A percentile compares a stretch with the other conserved stretches of the same genome.
Evolutionary conservation across 2,888 invertebrate species (phyloP).

Genomic region (Tortrix viridana): DNA sequence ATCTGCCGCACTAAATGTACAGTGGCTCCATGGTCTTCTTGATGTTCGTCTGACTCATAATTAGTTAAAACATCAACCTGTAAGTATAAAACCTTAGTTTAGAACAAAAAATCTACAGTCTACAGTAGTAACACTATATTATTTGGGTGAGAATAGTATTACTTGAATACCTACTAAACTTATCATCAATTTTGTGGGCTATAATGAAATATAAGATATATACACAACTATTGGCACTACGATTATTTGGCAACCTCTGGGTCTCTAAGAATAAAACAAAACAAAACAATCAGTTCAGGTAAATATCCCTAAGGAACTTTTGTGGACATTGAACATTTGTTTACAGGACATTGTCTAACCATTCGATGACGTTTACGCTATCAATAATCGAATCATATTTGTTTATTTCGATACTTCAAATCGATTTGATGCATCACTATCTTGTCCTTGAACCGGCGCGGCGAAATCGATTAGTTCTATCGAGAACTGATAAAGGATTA

Average conservation of each 20-base stretch:
- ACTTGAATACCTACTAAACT: too few relatives aligned
- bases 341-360: background rate
- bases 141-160: too few relatives aligned
- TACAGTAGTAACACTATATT: too few relatives aligned
- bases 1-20: constrained; percentile 66
- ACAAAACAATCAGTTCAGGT: too few relatives aligned
- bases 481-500: constrained; percentile 48
- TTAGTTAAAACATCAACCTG: constrained; percentile 66
- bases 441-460: constrained; percentile 26
- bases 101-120: too few relatives aligned
- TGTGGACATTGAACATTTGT: constrained; percentile 6
- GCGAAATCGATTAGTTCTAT: constrained; percentile 42
- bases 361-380: constrained; percentile 28
- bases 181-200: too few relatives aligned
- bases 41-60: constrained; percentile 57
- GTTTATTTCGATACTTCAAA: constrained; percentile 23
- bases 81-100: constrained; percentile 40
- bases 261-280: too few relatives aligned
- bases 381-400: constrained; percentile 23
- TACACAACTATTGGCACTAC: too few relatives aligned
- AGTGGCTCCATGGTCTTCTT: constrained; percentile 58
- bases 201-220: too few relatives aligned
- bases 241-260: too few relatives aligned
- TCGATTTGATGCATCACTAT: constrained; percentile 22
- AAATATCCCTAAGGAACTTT: too few relatives aligned